Conservation (phyloP, 2,113 vertebrate genomes). For the Puntigrus tetrazona region DNA sequence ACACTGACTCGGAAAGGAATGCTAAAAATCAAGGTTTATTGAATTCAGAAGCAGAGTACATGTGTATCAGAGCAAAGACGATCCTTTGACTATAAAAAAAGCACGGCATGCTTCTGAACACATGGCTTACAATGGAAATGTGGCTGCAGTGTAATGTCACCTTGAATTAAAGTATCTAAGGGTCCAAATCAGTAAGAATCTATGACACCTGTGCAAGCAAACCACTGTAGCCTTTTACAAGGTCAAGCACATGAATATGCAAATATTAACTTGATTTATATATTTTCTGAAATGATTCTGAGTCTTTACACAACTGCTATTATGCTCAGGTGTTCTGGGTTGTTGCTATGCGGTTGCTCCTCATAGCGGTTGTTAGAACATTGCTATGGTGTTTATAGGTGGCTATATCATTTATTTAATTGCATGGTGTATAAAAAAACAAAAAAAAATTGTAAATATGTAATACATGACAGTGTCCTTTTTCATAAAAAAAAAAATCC, state of each 20-base stretch:
- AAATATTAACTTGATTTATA: not conserved
- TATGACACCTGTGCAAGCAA: not conserved
- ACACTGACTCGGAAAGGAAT: not conserved
- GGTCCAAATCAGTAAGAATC: slow-evolving; percentile 1
- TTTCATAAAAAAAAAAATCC: not conserved
- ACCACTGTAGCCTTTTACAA: not conserved
- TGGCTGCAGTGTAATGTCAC: slow-evolving; percentile 19
- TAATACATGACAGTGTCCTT: not conserved
- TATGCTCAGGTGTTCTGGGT: not conserved
- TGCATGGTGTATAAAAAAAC: not conserved
- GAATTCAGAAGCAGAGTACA: not conserved
- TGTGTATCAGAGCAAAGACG: not conserved
- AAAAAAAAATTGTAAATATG: not conserved
- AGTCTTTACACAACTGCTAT: not conserved
- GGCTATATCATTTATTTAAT: not conserved
- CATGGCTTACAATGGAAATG: slow-evolving; percentile 22
- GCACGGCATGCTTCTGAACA: slow-evolving; percentile 13
- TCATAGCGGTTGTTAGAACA: not conserved
- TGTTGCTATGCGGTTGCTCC: not conserved
- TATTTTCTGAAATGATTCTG: not conserved
- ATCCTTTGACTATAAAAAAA: not conserved
- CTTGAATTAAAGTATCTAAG: slow-evolving; percentile 19
- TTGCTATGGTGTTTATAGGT: not conserved
- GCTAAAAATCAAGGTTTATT: not conserved
- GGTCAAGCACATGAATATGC: not conserved